These are phyloP conservation scores for Falco rusticolus DNA, from an alignment of 2,797 vertebrate genomes.

Conservation along the genomic window DNA sequence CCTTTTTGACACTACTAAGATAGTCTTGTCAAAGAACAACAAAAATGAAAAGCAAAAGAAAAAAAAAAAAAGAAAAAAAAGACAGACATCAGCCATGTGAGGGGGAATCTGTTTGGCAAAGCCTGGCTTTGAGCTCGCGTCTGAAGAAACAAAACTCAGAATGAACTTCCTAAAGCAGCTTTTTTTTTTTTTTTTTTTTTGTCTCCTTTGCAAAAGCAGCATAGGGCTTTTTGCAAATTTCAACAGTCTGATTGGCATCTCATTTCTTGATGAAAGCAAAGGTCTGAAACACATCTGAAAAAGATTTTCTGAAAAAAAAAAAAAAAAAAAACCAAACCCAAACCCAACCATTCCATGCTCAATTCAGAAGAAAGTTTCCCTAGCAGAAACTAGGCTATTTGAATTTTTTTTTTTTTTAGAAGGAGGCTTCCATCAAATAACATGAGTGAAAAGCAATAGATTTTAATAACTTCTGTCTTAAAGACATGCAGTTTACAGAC, in stretches of 20 bases:
- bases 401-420: background rate
- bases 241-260: background rate
- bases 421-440: background rate
- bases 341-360: background rate
- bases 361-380: background rate
- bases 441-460: background rate
- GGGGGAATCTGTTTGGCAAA: conserved; percentile 17
- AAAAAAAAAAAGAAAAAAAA: background rate
- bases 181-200: background rate
- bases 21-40: conserved; percentile 62
- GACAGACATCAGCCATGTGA: background rate
- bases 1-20: conserved; percentile 53
- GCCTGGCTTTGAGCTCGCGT: background rate
- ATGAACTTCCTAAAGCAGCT: background rate
- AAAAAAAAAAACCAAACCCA: background rate
- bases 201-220: background rate
- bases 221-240: background rate
- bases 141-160: conserved; percentile 8
- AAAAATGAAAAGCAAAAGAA: conserved; percentile 22
- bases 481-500: background rate
- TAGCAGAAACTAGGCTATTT: conserved; percentile 32
- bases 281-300: background rate
- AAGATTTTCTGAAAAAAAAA: background rate
- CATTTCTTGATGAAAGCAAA: conserved; percentile 37
- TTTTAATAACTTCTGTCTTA: background rate